Evolutionary conservation across 2,113 vertebrate species (phyloP).

Genomic region (Mobula hypostoma): DNA sequence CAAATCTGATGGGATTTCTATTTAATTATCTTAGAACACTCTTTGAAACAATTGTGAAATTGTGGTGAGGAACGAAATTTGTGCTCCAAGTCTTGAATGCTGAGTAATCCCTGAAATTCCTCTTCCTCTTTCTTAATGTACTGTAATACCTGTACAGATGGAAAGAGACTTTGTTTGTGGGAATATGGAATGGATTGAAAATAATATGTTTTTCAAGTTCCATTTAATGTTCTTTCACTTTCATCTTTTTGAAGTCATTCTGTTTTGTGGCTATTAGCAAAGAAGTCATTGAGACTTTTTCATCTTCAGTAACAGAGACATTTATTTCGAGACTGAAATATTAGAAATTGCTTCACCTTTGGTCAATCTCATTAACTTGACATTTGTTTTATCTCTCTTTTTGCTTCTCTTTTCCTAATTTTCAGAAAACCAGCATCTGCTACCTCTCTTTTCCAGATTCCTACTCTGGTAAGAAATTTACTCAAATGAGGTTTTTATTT

Average conservation of each 20-base stretch:
- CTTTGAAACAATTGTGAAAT: background rate
- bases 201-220: background rate
- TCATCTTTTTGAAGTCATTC: background rate
- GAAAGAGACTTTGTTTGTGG: background rate
- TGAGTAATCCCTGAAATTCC: background rate
- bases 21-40: background rate
- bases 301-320: background rate
- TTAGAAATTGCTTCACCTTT: background rate
- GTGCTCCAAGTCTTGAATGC: background rate
- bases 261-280: background rate
- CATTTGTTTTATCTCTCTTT: background rate
- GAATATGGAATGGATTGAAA: background rate
- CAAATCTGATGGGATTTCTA: background rate
- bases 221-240: background rate
- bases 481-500: background rate
- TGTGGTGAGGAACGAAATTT: background rate
- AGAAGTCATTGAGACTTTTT: background rate
- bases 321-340: background rate
- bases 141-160: background rate
- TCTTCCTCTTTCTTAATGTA: background rate
- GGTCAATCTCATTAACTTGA: background rate
- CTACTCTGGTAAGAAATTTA: slow-evolving; percentile 72
- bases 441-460: slow-evolving; percentile 95
- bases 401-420: slow-evolving; percentile 40
- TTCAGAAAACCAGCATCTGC: slow-evolving; percentile 89